Percentiles rank a stretch among this genome's conserved stretches.
These are phyloP conservation scores for Mya arenaria DNA, from an alignment of 1,140 invertebrate genomes.

Conservation along the genomic window DNA sequence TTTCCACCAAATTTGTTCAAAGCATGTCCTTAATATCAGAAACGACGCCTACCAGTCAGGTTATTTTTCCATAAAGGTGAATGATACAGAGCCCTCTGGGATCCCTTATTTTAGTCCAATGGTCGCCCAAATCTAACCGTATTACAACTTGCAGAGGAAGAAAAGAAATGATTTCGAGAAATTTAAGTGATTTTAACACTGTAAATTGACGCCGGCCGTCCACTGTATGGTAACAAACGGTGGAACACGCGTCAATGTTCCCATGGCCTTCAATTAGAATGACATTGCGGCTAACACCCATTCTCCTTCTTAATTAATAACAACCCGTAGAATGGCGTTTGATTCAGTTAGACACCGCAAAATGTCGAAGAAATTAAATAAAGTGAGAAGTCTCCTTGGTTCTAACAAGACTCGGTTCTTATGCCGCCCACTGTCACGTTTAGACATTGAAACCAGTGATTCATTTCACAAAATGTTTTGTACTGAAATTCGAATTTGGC, in stretches of 20 bases:
- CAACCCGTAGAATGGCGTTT: slow-evolving; percentile 27
- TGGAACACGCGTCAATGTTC: background rate
- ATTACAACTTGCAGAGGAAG: background rate
- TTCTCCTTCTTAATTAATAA: slow-evolving; percentile 44
- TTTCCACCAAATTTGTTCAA: too few relatives aligned
- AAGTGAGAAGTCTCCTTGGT: slow-evolving; percentile 22
- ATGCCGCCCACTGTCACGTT: slow-evolving; percentile 30
- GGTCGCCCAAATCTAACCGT: background rate
- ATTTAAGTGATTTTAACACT: background rate
- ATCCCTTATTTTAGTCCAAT: background rate
- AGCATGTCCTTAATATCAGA: too few relatives aligned
- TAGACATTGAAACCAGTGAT: slow-evolving; percentile 48
- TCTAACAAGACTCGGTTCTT: slow-evolving; percentile 48
- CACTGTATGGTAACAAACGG: background rate
- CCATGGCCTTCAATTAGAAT: background rate
- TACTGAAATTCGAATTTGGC: slow-evolving; percentile 42
- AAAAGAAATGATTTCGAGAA: background rate
- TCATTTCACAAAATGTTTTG: slow-evolving; percentile 40
- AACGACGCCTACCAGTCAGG: too few relatives aligned
- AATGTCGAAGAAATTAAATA: slow-evolving; percentile 49
- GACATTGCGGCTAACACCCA: background rate
- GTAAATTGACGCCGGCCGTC: background rate
- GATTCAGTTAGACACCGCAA: slow-evolving; percentile 43
- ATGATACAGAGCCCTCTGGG: background rate
- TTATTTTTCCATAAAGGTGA: too few relatives aligned